Percentiles rank a stretch among this genome's conserved stretches.
These are phyloP conservation scores for Palythoa heliodiscus DNA, from an alignment of 92 coral and sea anemone species.

Conservation along the genomic window DNA sequence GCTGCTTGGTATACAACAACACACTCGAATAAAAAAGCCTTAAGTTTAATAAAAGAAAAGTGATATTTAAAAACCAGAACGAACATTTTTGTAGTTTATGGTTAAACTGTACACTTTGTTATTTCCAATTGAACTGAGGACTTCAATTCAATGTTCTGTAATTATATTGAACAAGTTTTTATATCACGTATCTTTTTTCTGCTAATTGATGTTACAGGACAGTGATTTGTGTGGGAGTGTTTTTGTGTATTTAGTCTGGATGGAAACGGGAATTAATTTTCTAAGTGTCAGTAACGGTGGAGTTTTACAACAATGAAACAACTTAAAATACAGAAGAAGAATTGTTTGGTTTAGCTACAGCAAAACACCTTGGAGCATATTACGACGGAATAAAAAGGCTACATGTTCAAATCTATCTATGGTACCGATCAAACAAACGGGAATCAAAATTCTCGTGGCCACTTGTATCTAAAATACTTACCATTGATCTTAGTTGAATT, in stretches of 20 bases:
- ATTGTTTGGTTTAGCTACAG: not conserved
- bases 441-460: not conserved
- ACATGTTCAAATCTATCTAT: not conserved
- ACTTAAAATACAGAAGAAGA: not conserved
- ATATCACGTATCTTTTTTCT: not conserved
- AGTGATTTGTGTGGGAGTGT: slow-evolving; percentile 13
- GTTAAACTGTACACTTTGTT: not conserved
- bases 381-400: not conserved
- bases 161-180: not conserved
- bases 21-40: not conserved
- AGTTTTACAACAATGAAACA: not conserved
- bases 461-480: not conserved
- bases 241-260: slow-evolving; percentile 20
- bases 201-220: not conserved
- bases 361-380: not conserved
- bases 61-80: not conserved
- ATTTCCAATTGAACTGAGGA: not conserved
- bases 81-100: not conserved
- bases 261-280: slow-evolving; percentile 18
- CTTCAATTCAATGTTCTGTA: not conserved
- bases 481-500: slow-evolving; percentile 18
- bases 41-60: not conserved
- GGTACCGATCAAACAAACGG: not conserved
- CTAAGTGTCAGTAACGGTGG: not conserved
- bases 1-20: not conserved